phyloP scores from a whole-genome alignment of 2,888 invertebrate genomes.

The Calameuta filiformis region DNA sequence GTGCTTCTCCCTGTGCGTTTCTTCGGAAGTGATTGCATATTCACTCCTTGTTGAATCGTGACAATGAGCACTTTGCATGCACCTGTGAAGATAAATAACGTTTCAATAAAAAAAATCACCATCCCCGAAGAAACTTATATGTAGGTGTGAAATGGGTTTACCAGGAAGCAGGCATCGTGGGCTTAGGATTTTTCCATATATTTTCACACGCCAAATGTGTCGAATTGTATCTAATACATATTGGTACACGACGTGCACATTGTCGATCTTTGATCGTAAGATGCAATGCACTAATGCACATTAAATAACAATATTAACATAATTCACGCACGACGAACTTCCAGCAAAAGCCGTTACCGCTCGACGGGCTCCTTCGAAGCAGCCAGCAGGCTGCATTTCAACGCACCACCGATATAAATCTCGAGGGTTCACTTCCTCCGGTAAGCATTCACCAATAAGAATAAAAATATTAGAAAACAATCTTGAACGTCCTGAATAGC shows the following conservation, averaged over 20 bases:
- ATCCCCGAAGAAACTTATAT: background rate
- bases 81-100: background rate
- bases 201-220: background rate
- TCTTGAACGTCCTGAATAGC: conserved; percentile 43
- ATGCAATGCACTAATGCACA: conserved; percentile 28
- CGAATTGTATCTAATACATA: background rate
- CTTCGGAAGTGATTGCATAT: background rate
- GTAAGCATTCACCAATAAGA: conserved; percentile 44
- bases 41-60: background rate
- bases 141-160: background rate
- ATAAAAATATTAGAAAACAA: conserved; percentile 54
- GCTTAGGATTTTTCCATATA: background rate
- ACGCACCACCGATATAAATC: conserved; percentile 51
- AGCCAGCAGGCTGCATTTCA: conserved; percentile 36
- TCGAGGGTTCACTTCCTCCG: conserved; percentile 51
- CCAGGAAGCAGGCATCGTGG: background rate
- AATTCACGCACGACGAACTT: conserved; percentile 46
- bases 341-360: conserved; percentile 42
- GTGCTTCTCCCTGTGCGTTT: background rate
- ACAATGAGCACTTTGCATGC: background rate
- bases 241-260: background rate
- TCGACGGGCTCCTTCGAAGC: conserved; percentile 18
- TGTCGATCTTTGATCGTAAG: background rate
- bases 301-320: conserved; percentile 47
- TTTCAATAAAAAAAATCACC: background rate